phyloP scores from a whole-genome alignment of 2,113 vertebrate species.

The Ptyas mucosa region DNA sequence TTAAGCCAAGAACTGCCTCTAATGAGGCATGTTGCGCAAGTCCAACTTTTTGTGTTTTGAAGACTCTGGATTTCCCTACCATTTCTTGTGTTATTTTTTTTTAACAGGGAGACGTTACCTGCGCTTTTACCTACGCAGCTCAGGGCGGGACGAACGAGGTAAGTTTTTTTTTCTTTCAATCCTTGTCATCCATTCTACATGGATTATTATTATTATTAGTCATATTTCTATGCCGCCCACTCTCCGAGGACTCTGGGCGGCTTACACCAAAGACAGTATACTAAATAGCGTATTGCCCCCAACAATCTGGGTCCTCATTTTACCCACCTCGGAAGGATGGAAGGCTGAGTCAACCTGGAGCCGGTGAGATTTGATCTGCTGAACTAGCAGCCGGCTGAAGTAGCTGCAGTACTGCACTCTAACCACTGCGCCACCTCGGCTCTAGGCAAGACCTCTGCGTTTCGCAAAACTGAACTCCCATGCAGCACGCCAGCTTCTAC shows the following conservation, averaged over 20 bases:
- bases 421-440: no score
- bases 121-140: constrained; percentile 88
- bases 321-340: no score
- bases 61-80: background rate
- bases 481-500: background rate
- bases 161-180: constrained; percentile 39
- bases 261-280: no score
- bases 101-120: constrained; percentile 75
- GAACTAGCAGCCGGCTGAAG: no score
- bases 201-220: no score
- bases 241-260: no score
- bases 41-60: background rate
- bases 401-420: no score
- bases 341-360: no score
- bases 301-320: no score
- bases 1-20: background rate
- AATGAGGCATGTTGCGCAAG: background rate
- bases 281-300: no score
- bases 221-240: no score
- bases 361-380: no score
- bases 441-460: background rate
- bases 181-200: accelerated
- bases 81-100: background rate
- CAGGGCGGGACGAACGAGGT: constrained; percentile 98
- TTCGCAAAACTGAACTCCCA: accelerated